Conservation (phyloP, 1,140 invertebrate species). For the Apis dorsata region DNA sequence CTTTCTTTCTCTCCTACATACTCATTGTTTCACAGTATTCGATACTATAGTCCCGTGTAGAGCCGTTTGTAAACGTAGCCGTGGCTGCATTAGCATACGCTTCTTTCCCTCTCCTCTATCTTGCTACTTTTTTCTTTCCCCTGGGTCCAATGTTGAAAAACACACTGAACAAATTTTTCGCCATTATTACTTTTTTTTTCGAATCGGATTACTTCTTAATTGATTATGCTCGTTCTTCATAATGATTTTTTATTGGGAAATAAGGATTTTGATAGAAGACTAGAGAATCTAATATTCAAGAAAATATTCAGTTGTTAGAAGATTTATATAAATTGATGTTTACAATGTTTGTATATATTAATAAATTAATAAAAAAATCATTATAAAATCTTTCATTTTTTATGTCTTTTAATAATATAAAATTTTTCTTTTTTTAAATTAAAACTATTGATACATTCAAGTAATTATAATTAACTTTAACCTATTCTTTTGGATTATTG, state of each 20-base stretch:
- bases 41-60: conserved; percentile 64
- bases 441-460: no score
- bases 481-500: no score
- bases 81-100: conserved; percentile 64
- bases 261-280: not conserved
- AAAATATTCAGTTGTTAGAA: no score
- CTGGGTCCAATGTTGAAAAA: not conserved
- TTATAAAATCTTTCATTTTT: no score
- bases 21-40: conserved; percentile 63
- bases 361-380: no score
- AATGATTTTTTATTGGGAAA: not conserved
- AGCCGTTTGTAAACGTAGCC: conserved; percentile 64
- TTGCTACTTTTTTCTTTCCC: conserved; percentile 70
- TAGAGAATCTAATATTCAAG: not conserved
- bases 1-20: conserved; percentile 56
- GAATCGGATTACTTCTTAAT: not conserved
- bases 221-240: not conserved
- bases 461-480: not conserved
- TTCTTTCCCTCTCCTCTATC: conserved; percentile 52
- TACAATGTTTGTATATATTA: no score
- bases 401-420: no score
- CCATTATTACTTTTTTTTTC: not conserved
- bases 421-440: no score
- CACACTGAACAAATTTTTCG: conserved; percentile 2
- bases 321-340: no score